Evolutionary conservation across 2,797 vertebrate species (phyloP), one percentile per base, ranked within the genome.

Genomic region (Buceros bicornis): DNA sequence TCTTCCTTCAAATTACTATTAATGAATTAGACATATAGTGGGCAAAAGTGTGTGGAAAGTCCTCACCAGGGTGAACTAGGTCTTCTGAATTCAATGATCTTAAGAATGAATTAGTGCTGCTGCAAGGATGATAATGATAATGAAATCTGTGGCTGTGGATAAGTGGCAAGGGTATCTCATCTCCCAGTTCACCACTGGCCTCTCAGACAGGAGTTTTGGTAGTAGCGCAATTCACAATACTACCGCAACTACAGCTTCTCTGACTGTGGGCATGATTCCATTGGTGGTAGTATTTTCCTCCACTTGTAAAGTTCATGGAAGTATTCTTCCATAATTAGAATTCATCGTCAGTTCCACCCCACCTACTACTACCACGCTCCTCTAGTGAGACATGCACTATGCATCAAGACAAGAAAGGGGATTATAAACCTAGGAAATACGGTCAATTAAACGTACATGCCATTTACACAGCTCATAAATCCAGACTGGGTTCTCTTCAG

Each of bases 401-500:
- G 29, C 42, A 60, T 51, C 74, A 86, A 92, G 35, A 77, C 64
- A 96, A 94, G 50, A 87, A 87, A 92, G 4, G 16, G 25, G n/a
- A 70, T 79, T 89, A 79, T 35, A 92, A 85, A 21, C 79, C 58
- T 57, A 90, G 82, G 70, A 93, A 91, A 91, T 85, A 93, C 1
- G 48, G 62, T 84, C 69, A 93, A 65, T 88, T 92, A 94, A 95
- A 82, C 1, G 0, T 64, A 91, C 71, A 70, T 84, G 57, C n/a
- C 74, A 61, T 83, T 94, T 76, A 90, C 61, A 84, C 72, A 93
- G 58, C 61, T 86, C 81, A 61, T 82, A 92, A 95, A 89, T 88
- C 51, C 47, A 77, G 20, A 33, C 28, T 28, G 14, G 31, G 57
- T 80, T 60, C 76, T 91, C 53, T 93, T 76, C 76, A 96, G 53